Percentiles rank a stretch among this genome's conserved stretches.
Conservation (phyloP, 1,140 invertebrate genomes). For the Thaumatotibia leucotreta region DNA sequence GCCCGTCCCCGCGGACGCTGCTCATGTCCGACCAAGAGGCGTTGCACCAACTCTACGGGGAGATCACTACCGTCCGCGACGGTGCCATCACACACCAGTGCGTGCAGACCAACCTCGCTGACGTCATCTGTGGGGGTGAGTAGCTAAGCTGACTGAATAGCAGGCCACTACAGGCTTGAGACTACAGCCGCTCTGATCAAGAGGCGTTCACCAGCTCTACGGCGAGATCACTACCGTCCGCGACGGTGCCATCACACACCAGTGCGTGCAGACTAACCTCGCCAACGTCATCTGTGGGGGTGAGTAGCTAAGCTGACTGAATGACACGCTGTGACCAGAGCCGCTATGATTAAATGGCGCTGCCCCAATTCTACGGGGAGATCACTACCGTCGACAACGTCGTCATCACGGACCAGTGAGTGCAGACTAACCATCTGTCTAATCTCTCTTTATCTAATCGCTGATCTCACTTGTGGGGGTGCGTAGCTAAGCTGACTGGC, state of each 20-base stretch:
- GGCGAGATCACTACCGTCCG: too few species aligned
- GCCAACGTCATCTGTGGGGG: too few species aligned
- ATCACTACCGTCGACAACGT: conserved; percentile 90
- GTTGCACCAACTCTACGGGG: conserved; percentile 87
- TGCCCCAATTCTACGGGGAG: conserved; percentile 89
- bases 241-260: too few species aligned
- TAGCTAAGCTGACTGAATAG: too few species aligned
- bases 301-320: too few species aligned
- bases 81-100: conserved; percentile 91
- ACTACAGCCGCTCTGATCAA: conserved; percentile 78
- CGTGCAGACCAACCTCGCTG: conserved; percentile 91
- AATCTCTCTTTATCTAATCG: too few species aligned
- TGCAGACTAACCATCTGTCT: conserved; percentile 92
- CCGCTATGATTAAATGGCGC: conserved; percentile 88
- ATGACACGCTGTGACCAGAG: conserved; percentile 69
- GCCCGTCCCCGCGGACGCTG: conserved; percentile 78
- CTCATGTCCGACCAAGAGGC: conserved; percentile 91
- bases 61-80: conserved; percentile 88
- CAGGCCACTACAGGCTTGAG: conserved; percentile 49
- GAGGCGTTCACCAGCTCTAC: conserved; percentile 69
- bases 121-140: conserved; percentile 90
- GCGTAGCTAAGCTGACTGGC: too few species aligned
- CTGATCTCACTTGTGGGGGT: conserved; percentile 92
- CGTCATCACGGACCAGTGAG: conserved; percentile 89
- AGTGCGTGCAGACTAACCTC: too few species aligned